A percentile compares a stretch with the other conserved stretches of the same genome.
phyloP scores from a whole-genome alignment of 2,797 vertebrate species.

The Aulostomus chinensis region DNA sequence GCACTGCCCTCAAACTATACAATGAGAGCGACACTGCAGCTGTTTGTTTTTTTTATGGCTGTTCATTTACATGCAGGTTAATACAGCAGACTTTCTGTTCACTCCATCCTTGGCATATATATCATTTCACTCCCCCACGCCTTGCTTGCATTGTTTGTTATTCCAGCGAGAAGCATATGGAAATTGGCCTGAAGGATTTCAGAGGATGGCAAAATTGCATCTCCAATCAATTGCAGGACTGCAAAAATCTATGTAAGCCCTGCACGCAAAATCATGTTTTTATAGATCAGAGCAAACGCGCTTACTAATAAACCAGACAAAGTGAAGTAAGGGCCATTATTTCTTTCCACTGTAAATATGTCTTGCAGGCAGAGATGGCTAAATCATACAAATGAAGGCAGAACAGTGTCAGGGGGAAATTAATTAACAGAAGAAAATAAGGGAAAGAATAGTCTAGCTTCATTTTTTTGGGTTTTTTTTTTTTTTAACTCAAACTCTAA shows the following conservation, averaged over 20 bases:
- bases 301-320: slow-evolving; percentile 53
- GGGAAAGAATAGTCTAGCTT: slow-evolving; percentile 12
- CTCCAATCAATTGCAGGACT: slow-evolving; percentile 69
- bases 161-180: slow-evolving; percentile 36
- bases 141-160: slow-evolving; percentile 52
- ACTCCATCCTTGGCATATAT: slow-evolving; percentile 38
- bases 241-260: slow-evolving; percentile 63
- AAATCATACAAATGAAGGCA: slow-evolving; percentile 49
- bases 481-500: slow-evolving; percentile 48
- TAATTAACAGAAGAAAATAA: slow-evolving; percentile 39
- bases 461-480: slow-evolving; percentile 30
- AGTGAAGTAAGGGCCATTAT: slow-evolving; percentile 61
- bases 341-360: slow-evolving; percentile 61
- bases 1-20: too few relatives aligned
- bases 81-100: slow-evolving; percentile 17
- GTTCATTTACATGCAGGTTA: slow-evolving; percentile 24
- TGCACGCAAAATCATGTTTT: slow-evolving; percentile 71
- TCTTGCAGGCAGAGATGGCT: slow-evolving; percentile 38
- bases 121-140: slow-evolving; percentile 34
- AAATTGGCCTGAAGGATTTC: slow-evolving; percentile 68
- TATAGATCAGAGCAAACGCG: slow-evolving; percentile 63
- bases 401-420: slow-evolving; percentile 21
- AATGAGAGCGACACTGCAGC: slow-evolving; percentile 1
- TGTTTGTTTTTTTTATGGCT: slow-evolving; percentile 6
- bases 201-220: slow-evolving; percentile 61